Evolutionary conservation across 2,888 invertebrate genomes (phyloP), one percentile per base, ranked within the genome.

Genomic region (Brachyopa scutellaris): DNA sequence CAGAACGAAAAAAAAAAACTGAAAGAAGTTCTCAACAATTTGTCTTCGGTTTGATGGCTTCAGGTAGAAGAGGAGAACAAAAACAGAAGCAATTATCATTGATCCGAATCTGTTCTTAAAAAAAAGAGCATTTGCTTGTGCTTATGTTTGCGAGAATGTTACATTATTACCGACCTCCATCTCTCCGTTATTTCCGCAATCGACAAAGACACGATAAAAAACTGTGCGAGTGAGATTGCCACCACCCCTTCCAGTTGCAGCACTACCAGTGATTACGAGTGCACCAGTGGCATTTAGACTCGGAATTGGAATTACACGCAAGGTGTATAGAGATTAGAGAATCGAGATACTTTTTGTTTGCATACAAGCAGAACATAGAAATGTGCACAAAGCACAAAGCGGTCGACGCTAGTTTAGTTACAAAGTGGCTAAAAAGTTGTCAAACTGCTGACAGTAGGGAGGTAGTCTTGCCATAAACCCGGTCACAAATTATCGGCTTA

Each of bases 101-200:
- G 74, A 74, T 74, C 73, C 62, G 38, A 69, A 79, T 79, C 79
- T 67, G 23, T 17, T 59, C 59, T 51, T 45, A 38, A 66, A 73
- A 13, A 23, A 29, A 40, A 61, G 67, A 45, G 36, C 23, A 57
- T 61, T 42, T 51, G 33, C 21, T 17, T 21, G 36, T 55, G 29
- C 9, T 19, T 9, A 36, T 74, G 67, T 29, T 17, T 5, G 6
- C 26, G 26, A 3, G 26, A 5, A 26, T 53, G 47, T 11, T 15
- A 17, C 9, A 36, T 62, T 55, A 11, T 23, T 49, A 51, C 42
- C 62, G 69, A 69, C 80, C 69, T 64, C 76, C 57, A 76, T 70
- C 64, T 69, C 57, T 13, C 29, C 21, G 62, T 62, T 80, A 70
- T 64, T 74, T 80, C 74, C 74, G 80, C 69, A 74, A 69, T 64